Evolutionary conservation across 2,113 vertebrate species (phyloP).

Genomic region (Noctilio leporinus): DNA sequence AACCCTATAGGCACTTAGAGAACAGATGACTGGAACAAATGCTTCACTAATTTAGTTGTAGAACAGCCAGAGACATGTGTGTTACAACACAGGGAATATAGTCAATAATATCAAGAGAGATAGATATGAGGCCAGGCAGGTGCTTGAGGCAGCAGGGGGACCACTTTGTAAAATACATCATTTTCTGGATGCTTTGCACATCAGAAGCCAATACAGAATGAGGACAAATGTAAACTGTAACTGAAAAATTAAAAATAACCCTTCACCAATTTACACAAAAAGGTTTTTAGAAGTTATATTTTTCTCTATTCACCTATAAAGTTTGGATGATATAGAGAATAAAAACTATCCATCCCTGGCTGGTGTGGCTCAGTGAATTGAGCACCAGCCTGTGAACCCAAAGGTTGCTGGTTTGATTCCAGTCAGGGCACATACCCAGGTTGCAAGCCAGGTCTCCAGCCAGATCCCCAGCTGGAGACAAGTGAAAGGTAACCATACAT

Average conservation of each 20-base stretch:
- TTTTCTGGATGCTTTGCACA: background rate
- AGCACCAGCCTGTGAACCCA: too few species aligned
- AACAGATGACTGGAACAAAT: background rate
- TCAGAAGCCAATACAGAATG: background rate
- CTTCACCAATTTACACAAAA: background rate
- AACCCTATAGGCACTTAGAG: background rate
- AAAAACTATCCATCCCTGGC: background rate
- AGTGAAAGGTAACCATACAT: too few species aligned
- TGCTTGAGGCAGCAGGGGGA: background rate
- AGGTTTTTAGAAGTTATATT: background rate
- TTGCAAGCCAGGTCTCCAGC: too few species aligned
- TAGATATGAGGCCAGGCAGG: background rate
- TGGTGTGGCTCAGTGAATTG: too few species aligned
- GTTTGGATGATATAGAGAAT: background rate
- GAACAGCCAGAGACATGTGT: background rate
- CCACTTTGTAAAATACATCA: background rate
- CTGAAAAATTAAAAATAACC: background rate
- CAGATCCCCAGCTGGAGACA: too few species aligned
- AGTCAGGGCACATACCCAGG: too few species aligned
- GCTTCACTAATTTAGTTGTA: background rate
- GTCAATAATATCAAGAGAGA: background rate
- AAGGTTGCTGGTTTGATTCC: too few species aligned
- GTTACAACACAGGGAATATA: background rate
- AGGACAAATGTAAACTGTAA: background rate
- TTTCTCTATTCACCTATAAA: background rate